Conservation (phyloP, 2,113 vertebrate species). For the Perognathus longimembris region DNA sequence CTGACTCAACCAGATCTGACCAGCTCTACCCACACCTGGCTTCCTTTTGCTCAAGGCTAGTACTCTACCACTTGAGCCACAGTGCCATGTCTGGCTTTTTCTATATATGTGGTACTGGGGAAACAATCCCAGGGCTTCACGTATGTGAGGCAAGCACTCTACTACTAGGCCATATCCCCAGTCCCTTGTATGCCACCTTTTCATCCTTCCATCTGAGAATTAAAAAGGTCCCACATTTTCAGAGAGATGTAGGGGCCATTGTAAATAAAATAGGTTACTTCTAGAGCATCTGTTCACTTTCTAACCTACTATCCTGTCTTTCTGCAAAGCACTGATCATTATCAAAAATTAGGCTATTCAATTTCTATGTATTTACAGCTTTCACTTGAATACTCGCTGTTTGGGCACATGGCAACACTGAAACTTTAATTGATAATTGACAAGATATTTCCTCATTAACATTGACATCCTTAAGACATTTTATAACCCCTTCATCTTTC, state of each 20-base stretch:
- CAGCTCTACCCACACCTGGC: too few relatives aligned
- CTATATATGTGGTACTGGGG: too few relatives aligned
- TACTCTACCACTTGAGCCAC: too few relatives aligned
- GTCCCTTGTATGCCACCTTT: too few relatives aligned
- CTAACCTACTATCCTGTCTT: neutral
- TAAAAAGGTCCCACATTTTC: neutral
- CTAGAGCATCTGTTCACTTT: neutral
- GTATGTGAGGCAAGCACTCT: too few relatives aligned
- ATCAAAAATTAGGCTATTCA: neutral
- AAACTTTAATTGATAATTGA: constrained; percentile 32
- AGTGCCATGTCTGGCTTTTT: too few relatives aligned
- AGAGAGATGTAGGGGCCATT: neutral
- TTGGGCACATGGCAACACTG: neutral
- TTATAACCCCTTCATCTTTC: neutral
- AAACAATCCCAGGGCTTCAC: too few relatives aligned
- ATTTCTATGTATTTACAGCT: neutral
- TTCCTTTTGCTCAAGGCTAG: too few relatives aligned
- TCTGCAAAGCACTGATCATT: neutral
- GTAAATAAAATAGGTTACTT: neutral
- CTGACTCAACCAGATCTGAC: too few relatives aligned
- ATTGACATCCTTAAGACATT: constrained; percentile 1
- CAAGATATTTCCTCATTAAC: neutral
- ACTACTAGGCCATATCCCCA: too few relatives aligned
- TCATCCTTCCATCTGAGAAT: neutral
- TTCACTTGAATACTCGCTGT: neutral